Evolutionary conservation across 2,113 vertebrate genomes (phyloP).

Genomic region (Ciconia stormi): DNA sequence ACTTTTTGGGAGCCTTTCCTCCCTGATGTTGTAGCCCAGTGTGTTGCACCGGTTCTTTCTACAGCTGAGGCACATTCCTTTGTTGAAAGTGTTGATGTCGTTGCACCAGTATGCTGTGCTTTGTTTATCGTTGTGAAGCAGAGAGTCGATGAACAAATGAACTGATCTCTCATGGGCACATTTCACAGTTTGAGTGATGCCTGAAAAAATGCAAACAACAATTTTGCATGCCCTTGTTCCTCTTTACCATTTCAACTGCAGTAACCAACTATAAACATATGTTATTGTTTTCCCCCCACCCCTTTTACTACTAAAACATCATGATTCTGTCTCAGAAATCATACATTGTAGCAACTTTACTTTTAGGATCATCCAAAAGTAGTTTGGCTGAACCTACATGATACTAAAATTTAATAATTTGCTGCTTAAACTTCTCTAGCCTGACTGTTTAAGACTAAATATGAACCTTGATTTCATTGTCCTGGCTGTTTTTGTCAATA

Average conservation of each 20-base stretch:
- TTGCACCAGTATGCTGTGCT: conserved; percentile 88
- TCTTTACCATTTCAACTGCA: neutral
- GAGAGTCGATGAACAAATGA: conserved; percentile 92
- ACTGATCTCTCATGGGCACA: conserved; percentile 93
- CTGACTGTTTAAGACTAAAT: neutral
- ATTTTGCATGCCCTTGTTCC: neutral
- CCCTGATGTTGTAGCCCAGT: conserved; percentile 85
- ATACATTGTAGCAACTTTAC: neutral
- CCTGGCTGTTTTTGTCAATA: neutral
- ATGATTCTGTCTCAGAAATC: neutral
- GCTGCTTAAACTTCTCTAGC: neutral
- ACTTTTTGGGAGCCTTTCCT: conserved; percentile 66
- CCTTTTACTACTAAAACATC: neutral
- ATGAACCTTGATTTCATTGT: neutral
- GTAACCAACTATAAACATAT: neutral
- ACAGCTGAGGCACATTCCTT: conserved; percentile 89
- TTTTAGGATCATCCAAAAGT: neutral
- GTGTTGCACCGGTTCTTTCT: conserved; percentile 87
- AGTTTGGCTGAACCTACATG: neutral
- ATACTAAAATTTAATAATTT: neutral
- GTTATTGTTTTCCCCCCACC: neutral
- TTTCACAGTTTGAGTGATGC: conserved; percentile 88
- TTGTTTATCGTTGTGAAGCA: conserved; percentile 81
- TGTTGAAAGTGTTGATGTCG: conserved; percentile 83
- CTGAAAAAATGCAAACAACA: conserved; percentile 63